Percentiles rank a stretch among this genome's conserved stretches.
These are phyloP conservation scores for Elephantulus edwardii DNA, from an alignment of 2,113 vertebrate species.

Conservation along the genomic window DNA sequence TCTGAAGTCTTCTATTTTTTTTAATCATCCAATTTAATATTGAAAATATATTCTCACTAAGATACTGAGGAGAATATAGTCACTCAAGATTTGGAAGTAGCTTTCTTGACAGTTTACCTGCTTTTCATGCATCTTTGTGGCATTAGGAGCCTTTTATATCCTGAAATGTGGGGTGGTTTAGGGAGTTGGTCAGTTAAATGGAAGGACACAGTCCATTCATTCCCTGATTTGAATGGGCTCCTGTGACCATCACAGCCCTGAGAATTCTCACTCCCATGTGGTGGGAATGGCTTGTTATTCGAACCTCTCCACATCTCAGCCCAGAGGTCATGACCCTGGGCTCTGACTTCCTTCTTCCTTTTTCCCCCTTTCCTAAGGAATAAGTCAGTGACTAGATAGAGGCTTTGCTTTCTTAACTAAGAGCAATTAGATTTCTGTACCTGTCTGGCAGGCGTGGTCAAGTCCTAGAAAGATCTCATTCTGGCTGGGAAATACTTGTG, in stretches of 20 bases:
- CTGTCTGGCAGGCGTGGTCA: slow-evolving; percentile 62
- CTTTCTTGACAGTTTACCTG: background rate
- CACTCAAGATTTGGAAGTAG: slow-evolving; percentile 37
- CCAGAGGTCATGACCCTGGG: slow-evolving; percentile 67
- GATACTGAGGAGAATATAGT: background rate
- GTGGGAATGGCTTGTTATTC: slow-evolving; percentile 67
- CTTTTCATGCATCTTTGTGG: slow-evolving; percentile 45
- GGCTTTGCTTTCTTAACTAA: slow-evolving; percentile 45
- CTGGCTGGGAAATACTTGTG: slow-evolving; percentile 8
- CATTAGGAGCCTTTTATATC: slow-evolving; percentile 47
- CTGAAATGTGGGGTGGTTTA: slow-evolving; percentile 58
- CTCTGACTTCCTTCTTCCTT: slow-evolving; percentile 56
- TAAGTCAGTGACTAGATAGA: slow-evolving; percentile 9
- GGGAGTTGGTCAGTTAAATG: slow-evolving; percentile 50
- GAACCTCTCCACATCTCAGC: slow-evolving; percentile 55
- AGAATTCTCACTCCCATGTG: slow-evolving; percentile 27
- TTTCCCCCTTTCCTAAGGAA: slow-evolving; percentile 40
- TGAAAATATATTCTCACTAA: slow-evolving; percentile 37
- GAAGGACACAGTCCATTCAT: slow-evolving; percentile 40
- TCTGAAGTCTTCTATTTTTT: background rate
- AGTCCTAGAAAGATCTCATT: slow-evolving; percentile 29
- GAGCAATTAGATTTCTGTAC: slow-evolving; percentile 35
- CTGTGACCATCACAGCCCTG: slow-evolving; percentile 23
- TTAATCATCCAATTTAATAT: background rate
- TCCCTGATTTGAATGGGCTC: slow-evolving; percentile 62